Evolutionary conservation across 2,888 invertebrate genomes (phyloP), one percentile per base, ranked within the genome.

Genomic region (Sminthurides aquaticus): DNA sequence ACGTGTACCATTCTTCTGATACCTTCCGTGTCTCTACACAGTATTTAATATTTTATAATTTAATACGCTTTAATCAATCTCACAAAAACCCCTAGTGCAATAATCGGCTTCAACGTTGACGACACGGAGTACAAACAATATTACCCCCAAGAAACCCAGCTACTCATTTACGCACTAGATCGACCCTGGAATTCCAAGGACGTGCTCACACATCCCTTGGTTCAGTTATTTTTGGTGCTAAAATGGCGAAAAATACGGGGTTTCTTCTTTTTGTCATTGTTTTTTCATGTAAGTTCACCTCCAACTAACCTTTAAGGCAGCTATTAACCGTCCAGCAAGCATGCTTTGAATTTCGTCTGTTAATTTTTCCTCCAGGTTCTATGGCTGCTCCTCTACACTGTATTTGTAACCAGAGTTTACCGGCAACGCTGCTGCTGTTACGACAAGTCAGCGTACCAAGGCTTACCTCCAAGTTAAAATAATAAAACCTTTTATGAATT

Each of bases 301-400:
- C 11, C 26, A 25, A 57, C 25, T 25, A 57, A 57, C 26, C 8
- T 57, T 57, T 27, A 8, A 8, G 20, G 27, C 15, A 43, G 43
- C 18, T n/a, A n/a, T n/a, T n/a, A n/a, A n/a, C n/a, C n/a, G n/a
- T n/a, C n/a, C n/a, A n/a, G n/a, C n/a, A n/a, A n/a, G n/a, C n/a
- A n/a, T n/a, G n/a, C n/a, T n/a, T n/a, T 43, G 43, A 8, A 43
- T 52, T 18, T 52, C 20, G 52, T 34, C 43, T 5, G 15, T 34
- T 34, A 34, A 34, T 34, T 15, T 34, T 34, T 34, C 15, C 15
- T 27, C 22, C 24, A 64, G 64, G 43, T 64, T n/a, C 20, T 48
- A 18, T 64, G 64, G 64, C 58, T 64, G 3, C 24, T 64, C 1
- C 26, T 64, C 3, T 64, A 64, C 54, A 64, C 64, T 22, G 54